These are phyloP conservation scores for Xiphophorus maculatus DNA, from an alignment of 2,113 vertebrate genomes.

Conservation along the genomic window DNA sequence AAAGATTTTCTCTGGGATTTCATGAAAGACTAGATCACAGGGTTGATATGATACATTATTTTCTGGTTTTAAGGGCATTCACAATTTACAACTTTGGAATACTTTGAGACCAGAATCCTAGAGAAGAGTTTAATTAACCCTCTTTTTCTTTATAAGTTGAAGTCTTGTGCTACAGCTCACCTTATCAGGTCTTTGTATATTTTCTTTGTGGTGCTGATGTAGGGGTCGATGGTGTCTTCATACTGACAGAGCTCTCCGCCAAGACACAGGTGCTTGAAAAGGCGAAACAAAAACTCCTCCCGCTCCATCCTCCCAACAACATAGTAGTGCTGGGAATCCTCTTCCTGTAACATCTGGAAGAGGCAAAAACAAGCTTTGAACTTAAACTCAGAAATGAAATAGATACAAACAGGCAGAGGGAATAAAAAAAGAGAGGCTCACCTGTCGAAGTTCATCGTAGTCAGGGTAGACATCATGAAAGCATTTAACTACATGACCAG, in stretches of 20 bases:
- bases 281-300: constrained; percentile 90
- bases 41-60: too few species aligned
- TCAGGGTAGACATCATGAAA: constrained; percentile 74
- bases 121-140: too few species aligned
- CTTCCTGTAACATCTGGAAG: constrained; percentile 86
- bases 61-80: too few species aligned
- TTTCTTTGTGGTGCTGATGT: constrained; percentile 87
- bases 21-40: neutral
- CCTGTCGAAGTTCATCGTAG: constrained; percentile 79
- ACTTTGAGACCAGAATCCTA: too few species aligned
- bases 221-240: constrained; percentile 88
- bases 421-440: constrained; percentile 23
- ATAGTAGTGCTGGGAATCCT: constrained; percentile 87
- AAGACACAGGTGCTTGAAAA: constrained; percentile 94
- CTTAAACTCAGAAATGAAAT: neutral
- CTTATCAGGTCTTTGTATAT: constrained; percentile 95
- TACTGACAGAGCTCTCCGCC: constrained; percentile 93
- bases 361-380: constrained; percentile 8
- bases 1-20: neutral
- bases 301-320: constrained; percentile 82
- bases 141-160: neutral
- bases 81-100: too few species aligned
- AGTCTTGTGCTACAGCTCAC: constrained; percentile 64
- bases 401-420: neutral
- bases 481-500: constrained; percentile 77